phyloP scores from a whole-genome alignment of 2,113 vertebrate species.

The Boleophthalmus pectinirostris region DNA sequence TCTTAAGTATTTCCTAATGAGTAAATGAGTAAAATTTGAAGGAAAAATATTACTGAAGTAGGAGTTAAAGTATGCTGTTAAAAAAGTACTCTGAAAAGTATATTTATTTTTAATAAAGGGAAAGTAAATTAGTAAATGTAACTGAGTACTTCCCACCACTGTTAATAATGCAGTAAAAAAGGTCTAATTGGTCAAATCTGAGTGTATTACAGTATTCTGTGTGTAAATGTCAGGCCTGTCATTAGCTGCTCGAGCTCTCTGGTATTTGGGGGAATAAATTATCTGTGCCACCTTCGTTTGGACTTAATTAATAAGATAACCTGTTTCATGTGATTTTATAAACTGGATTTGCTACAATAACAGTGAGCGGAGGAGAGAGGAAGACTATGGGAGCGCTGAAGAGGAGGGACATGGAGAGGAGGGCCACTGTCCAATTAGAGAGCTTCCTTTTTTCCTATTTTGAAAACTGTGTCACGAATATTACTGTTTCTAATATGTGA shows the following conservation, averaged over 20 bases:
- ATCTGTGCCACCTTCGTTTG: conserved; percentile 75
- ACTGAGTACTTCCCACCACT: no score
- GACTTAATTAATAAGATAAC: conserved; percentile 83
- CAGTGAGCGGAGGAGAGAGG: conserved; percentile 60
- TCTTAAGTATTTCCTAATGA: no score
- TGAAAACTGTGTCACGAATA: no score
- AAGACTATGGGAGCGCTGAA: conserved; percentile 70
- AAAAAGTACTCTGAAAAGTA: no score
- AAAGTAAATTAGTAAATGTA: no score
- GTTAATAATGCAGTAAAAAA: conserved; percentile 48
- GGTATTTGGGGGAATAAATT: conserved; percentile 78
- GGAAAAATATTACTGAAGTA: no score
- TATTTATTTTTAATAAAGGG: no score
- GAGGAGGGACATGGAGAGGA: conserved; percentile 67
- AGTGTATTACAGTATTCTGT: conserved; percentile 71
- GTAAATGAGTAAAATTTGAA: no score
- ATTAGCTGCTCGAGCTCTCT: conserved; percentile 71
- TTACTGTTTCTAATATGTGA: no score
- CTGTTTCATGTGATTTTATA: conserved; percentile 79
- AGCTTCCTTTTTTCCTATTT: background rate
- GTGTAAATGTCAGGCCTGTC: conserved; percentile 71
- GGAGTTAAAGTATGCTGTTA: no score
- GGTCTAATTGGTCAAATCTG: conserved; percentile 70
- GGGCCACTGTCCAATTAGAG: conserved; percentile 75
- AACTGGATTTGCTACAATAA: conserved; percentile 73